A percentile compares a stretch with the other conserved stretches of the same genome.
These are phyloP conservation scores for Bombus confusus DNA, from an alignment of 1,140 invertebrate genomes.

Conservation along the genomic window DNA sequence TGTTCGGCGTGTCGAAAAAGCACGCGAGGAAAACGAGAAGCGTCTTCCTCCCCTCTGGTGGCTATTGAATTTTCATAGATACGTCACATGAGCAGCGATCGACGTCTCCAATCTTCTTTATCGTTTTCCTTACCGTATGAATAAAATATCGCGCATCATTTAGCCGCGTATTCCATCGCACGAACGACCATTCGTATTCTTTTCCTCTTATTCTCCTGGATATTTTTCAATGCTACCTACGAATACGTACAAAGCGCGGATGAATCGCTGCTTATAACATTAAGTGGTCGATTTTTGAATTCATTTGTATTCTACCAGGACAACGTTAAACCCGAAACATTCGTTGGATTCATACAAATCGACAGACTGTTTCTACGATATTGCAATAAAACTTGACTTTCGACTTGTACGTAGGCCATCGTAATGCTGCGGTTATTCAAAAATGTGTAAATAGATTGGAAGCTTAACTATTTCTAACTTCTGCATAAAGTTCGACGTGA, in stretches of 20 bases:
- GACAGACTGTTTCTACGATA: too few species aligned
- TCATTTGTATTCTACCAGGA: too few species aligned
- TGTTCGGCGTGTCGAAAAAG: not conserved
- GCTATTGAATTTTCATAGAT: constrained; percentile 63
- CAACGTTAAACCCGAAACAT: too few species aligned
- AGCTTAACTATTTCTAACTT: too few species aligned
- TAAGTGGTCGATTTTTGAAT: too few species aligned
- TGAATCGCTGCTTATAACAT: not conserved
- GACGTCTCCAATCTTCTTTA: constrained; percentile 53
- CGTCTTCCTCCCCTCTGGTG: not conserved
- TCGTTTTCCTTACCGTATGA: constrained; percentile 47
- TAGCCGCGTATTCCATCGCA: constrained; percentile 1
- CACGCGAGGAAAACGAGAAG: not conserved
- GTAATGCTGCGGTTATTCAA: too few species aligned
- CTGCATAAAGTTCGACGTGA: too few species aligned
- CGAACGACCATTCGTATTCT: too few species aligned
- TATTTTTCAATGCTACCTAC: not conserved
- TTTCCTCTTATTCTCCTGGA: not conserved
- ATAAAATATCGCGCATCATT: constrained; percentile 60
- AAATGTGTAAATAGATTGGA: too few species aligned
- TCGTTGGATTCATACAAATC: too few species aligned
- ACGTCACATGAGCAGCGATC: constrained; percentile 31
- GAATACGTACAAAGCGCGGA: not conserved
- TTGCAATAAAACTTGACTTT: too few species aligned
- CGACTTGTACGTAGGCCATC: too few species aligned